Base-by-base conservation (phyloP, 2,113 vertebrate species). In the Eubucco bourcierii region DNA sequence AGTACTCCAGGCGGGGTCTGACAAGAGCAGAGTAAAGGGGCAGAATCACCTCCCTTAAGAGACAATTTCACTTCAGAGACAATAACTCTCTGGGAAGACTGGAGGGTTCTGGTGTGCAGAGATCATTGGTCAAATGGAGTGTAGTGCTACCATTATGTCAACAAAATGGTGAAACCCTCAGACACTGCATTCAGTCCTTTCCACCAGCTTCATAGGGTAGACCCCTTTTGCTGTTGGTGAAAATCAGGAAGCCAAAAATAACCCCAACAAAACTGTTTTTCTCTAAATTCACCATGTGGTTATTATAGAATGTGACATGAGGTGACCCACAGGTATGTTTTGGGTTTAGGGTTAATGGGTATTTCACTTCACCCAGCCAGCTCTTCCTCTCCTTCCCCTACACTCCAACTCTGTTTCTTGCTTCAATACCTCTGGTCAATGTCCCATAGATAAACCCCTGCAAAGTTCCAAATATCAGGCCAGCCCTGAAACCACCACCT, bases 1-100 rank as follows among this genome's bases (percentile, higher is more conserved):
- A n/a, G n/a, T n/a, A n/a, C n/a, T n/a, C n/a, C n/a, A n/a, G n/a
- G n/a, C n/a, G n/a, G n/a, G n/a, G n/a, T n/a, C n/a, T n/a, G n/a
- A n/a, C n/a, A n/a, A n/a, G n/a, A n/a, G n/a, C n/a, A n/a, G n/a
- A n/a, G n/a, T n/a, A n/a, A n/a, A n/a, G n/a, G n/a, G n/a, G n/a
- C n/a, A n/a, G n/a, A n/a, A n/a, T n/a, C n/a, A n/a, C n/a, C n/a
- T n/a, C n/a, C n/a, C n/a, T n/a, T n/a, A n/a, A n/a, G n/a, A n/a
- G n/a, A n/a, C n/a, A n/a, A n/a, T n/a, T n/a, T n/a, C n/a, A n/a
- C 60, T 87, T 74, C 64, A 71, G 39, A 82, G 90, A 73, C 64
- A 76, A 21, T 88, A 88, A 72, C 63, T 50, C 21, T 77, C 46
- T 52, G 64, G n/a, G 56, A 95, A 90, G 75, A 65, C 85, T 31